A percentile compares a stretch with the other conserved stretches of the same genome.
phyloP scores from a whole-genome alignment of 1,140 invertebrate genomes.

The Penaeus japonicus region DNA sequence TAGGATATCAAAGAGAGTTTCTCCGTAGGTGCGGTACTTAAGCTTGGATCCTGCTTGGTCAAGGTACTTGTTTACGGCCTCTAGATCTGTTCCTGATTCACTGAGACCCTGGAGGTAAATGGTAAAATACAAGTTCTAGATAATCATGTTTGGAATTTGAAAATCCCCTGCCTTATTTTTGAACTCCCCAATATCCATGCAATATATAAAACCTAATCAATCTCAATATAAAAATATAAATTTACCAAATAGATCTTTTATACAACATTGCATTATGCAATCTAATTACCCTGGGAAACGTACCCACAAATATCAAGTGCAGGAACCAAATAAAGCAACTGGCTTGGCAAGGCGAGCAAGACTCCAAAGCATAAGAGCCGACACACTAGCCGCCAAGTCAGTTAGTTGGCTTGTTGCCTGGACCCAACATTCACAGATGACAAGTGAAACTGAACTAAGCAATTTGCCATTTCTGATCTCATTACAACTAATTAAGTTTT shows the following conservation, averaged over 20 bases:
- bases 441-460: not conserved
- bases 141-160: not conserved
- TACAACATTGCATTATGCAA: no score
- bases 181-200: not conserved
- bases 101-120: conserved; percentile 82
- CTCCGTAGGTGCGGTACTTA: conserved; percentile 96
- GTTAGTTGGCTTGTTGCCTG: not conserved
- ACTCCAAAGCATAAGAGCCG: no score
- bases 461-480: not conserved
- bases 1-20: conserved; percentile 96
- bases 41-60: conserved; percentile 93
- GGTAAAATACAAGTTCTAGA: not conserved
- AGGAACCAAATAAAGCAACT: not conserved
- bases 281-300: no score
- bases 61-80: conserved; percentile 92
- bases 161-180: no score
- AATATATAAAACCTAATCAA: no score
- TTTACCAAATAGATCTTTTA: no score
- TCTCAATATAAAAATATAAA: no score
- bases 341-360: no score
- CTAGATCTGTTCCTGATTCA: conserved; percentile 89
- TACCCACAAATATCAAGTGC: no score
- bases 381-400: not conserved
- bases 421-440: not conserved
- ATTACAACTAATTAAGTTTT: no score